Base-by-base conservation (phyloP, 2,113 vertebrate species). In the Solea senegalensis region DNA sequence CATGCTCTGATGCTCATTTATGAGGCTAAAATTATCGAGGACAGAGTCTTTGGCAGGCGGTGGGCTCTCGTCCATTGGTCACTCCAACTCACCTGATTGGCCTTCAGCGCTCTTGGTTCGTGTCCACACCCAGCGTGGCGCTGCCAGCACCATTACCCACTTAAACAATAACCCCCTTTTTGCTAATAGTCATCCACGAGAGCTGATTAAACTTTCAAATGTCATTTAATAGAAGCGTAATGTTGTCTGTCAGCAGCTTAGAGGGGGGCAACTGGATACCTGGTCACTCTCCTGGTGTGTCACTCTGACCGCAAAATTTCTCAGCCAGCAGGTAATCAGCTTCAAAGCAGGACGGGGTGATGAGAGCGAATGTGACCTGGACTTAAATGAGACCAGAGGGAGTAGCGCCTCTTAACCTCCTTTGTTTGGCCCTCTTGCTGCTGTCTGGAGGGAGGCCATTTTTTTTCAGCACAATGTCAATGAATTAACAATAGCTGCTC, bases 151-250 rank as follows among this genome's bases (percentile, higher is more conserved):
- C 75, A 79, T 86, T 86, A 77, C 72, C 73, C 79, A 56, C 68
- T 75, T 59, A 76, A 76, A 92, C 93, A 94, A 93, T 92, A 90
- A 90, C 91, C 91, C 84, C 67, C 34, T 88, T 88, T 90, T 89
- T 87, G 46, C 87, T 91, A 90, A 92, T 91, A 90, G 90, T 72
- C 76, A 81, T 83, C 88, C 89, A 91, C 94, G 92, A 91, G 83
- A 86, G 86, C 90, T 93, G 91, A 95, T 96, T 92, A 95, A 96
- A 94, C 88, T 92, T 95, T 94, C 88, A 95, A 92, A 91, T 86
- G 87, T 89, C 89, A 92, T 93, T 95, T 90, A 94, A 94, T 91
- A 90, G 85, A 92, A 83, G 84, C 82, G 90, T 78, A 69, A 85
- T 80, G 90, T 84, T 76, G 71, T 90, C 91, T 86, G 85, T 91